These are phyloP conservation scores for Eulithis testata DNA, from an alignment of 2,888 invertebrate genomes.

Conservation along the genomic window DNA sequence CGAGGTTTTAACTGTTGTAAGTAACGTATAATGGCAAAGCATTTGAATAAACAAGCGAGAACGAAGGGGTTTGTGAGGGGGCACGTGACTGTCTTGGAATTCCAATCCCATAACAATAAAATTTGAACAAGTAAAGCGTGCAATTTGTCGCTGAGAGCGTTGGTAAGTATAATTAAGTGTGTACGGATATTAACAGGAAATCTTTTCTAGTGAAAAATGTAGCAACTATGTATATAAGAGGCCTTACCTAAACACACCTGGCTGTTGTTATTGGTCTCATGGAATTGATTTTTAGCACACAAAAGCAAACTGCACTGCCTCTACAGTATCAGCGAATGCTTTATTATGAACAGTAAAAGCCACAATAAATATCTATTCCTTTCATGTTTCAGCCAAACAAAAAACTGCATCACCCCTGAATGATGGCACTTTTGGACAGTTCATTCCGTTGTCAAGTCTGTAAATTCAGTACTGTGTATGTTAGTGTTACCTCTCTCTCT, in stretches of 20 bases:
- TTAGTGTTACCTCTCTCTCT: slow-evolving; percentile 92
- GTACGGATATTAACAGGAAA: slow-evolving; percentile 2
- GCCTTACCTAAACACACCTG: too few relatives aligned
- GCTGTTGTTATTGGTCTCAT: too few relatives aligned
- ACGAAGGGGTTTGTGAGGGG: background rate
- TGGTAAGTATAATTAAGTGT: slow-evolving; percentile 3
- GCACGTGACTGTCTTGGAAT: slow-evolving; percentile 4
- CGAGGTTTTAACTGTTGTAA: slow-evolving; percentile 23
- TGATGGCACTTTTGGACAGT: too few relatives aligned
- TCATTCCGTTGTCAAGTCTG: too few relatives aligned
- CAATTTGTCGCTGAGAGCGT: slow-evolving; percentile 11
- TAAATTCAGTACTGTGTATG: background rate
- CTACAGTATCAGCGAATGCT: too few relatives aligned
- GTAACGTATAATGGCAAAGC: slow-evolving; percentile 24
- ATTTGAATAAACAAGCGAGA: slow-evolving; percentile 27
- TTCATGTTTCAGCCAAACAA: too few relatives aligned
- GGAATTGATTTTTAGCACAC: too few relatives aligned
- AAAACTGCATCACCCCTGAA: too few relatives aligned
- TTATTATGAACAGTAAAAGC: too few relatives aligned
- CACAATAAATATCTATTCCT: too few relatives aligned
- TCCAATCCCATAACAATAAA: slow-evolving; percentile 27
- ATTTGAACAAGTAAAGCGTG: slow-evolving; percentile 18
- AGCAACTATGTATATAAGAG: background rate
- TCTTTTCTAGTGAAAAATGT: background rate
- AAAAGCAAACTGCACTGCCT: too few relatives aligned